Conservation (phyloP, 1,140 invertebrate genomes). For the Sitobion miscanthi region DNA sequence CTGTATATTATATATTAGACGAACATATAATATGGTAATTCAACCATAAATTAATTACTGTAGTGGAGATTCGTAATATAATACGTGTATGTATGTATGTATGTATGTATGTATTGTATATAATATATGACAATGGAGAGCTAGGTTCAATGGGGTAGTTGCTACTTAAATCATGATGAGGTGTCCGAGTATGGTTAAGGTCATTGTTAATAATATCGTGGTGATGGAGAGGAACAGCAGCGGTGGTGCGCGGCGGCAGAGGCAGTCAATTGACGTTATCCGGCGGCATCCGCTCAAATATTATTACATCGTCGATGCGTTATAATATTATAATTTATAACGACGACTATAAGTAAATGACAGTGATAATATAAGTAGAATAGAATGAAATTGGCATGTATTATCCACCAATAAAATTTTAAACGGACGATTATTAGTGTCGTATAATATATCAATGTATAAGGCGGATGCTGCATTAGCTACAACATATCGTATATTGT, state of each 20-base stretch:
- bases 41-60: slow-evolving; percentile 1
- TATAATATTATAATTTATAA: background rate
- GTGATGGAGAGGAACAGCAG: background rate
- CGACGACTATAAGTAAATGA: slow-evolving; percentile 20
- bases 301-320: slow-evolving; percentile 24
- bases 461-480: slow-evolving; percentile 21
- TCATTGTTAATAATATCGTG: slow-evolving; percentile 8
- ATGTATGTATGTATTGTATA: background rate
- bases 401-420: slow-evolving; percentile 46
- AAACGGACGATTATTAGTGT: slow-evolving; percentile 11
- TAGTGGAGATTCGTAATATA: background rate
- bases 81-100: background rate
- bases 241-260: background rate
- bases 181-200: background rate
- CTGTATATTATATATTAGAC: background rate
- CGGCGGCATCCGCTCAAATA: background rate
- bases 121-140: background rate
- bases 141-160: background rate
- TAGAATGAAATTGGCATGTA: slow-evolving; percentile 28
- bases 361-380: slow-evolving; percentile 30
- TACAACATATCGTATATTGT: slow-evolving; percentile 1
- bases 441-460: slow-evolving; percentile 2
- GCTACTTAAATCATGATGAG: background rate
- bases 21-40: slow-evolving; percentile 19
- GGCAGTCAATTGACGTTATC: slow-evolving; percentile 37